Evolutionary conservation across 2,797 vertebrate species (phyloP), one percentile per base, ranked within the genome.

Genomic region (Bradypodion pumilum): DNA sequence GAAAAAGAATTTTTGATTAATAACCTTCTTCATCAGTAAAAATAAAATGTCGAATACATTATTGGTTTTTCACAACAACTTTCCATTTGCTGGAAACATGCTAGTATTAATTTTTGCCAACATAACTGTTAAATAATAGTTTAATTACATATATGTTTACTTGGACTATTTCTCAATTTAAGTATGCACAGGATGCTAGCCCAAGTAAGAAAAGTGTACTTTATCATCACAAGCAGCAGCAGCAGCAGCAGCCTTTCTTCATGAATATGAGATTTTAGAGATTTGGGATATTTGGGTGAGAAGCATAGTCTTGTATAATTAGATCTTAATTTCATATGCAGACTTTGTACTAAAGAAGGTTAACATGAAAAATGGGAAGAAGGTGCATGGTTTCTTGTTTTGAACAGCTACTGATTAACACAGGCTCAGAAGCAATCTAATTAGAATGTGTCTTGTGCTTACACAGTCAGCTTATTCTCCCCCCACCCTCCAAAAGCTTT

Each of bases 401-500:
- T 44, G 73, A 65, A 59, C 9, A 37, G 65, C 59, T 59, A 76
- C 65, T 8, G n/a, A 80, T 80, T 80, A 87, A 66, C 21, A 56
- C 74, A 23, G 75, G 68, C 37, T 80, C 27, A 85, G 85, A 91
- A 80, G 60, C 46, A 85, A 29, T 63, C 77, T 90, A 52, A 86
- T 91, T 88, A 84, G 85, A 86, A 91, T 91, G 62, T 76, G 86
- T 44, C 27, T 1, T 79, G 7, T 82, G 59, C 42, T 62, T 88
- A 59, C 86, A 86, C 69, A 32, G 27, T 84, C 80, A 73, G 44
- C 9, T 68, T 72, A 40, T 68, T 72, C 23, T 5, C 1, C 2
- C 1, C 12, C 9, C 35, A 52, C 7, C 80, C 68, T 90, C 91
- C 70, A 80, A 91, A 89, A 82, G 60, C 75, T 83, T 85, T 91